Evolutionary conservation across 2,113 vertebrate genomes (phyloP).

Genomic region (Mastomys coucha): DNA sequence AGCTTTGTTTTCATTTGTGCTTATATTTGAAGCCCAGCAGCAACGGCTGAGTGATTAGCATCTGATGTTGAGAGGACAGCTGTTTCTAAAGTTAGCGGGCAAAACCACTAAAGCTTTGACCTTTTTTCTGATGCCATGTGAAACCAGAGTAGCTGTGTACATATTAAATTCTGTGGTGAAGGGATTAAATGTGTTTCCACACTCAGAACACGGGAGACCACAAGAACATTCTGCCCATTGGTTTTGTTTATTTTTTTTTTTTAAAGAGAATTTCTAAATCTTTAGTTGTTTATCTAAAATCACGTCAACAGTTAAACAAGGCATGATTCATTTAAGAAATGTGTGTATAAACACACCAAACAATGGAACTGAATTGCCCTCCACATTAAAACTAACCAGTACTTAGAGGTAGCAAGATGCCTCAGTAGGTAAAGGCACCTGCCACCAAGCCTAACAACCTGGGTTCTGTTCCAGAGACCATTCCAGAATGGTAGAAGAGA

Average conservation of each 20-base stretch:
- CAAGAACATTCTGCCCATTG: not conserved
- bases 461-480: not conserved
- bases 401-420: not conserved
- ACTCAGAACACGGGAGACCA: not conserved
- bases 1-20: not conserved
- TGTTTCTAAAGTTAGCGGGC: not conserved
- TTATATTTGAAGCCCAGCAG: not conserved
- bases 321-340: not conserved
- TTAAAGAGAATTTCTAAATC: slow-evolving; percentile 28
- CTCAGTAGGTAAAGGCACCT: not conserved
- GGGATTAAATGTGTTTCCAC: not conserved
- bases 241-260: not conserved
- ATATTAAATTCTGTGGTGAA: not conserved
- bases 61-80: not conserved
- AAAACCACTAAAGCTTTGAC: not conserved
- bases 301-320: not conserved
- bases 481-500: too few relatives aligned
- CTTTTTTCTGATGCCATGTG: not conserved
- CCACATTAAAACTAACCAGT: not conserved
- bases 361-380: not conserved
- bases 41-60: too few relatives aligned
- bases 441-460: not conserved
- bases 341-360: slow-evolving; percentile 2
- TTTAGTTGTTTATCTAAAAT: slow-evolving; percentile 13
- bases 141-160: not conserved